These are phyloP conservation scores for Lasioglossum zephyrum DNA, from an alignment of 2,888 invertebrate genomes.

Conservation along the genomic window DNA sequence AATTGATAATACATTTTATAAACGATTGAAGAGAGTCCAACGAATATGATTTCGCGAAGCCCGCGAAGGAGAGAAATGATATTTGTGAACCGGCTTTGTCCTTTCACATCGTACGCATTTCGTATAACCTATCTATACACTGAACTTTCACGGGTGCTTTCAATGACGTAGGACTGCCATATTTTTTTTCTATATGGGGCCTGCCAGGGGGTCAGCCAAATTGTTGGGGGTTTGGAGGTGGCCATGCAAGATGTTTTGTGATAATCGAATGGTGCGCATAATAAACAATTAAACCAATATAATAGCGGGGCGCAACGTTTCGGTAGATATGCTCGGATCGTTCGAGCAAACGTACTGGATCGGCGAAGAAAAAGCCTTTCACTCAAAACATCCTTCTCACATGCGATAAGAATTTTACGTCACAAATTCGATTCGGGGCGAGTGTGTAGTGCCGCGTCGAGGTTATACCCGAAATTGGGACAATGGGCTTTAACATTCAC, in stretches of 20 bases:
- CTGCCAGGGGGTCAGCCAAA: slow-evolving; percentile 80
- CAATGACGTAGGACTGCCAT: slow-evolving; percentile 78
- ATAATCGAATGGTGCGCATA: slow-evolving; percentile 79
- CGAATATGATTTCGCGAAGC: neutral
- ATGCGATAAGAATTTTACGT: slow-evolving; percentile 69
- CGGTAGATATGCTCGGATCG: slow-evolving; percentile 68
- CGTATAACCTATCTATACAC: slow-evolving; percentile 50
- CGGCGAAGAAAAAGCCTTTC: slow-evolving; percentile 61
- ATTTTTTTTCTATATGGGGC: slow-evolving; percentile 77
- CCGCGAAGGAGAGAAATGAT: neutral
- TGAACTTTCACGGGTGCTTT: slow-evolving; percentile 58
- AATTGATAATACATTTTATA: neutral
- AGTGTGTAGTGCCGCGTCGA: slow-evolving; percentile 64
- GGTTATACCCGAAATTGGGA: slow-evolving; percentile 68
- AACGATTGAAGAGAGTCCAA: neutral
- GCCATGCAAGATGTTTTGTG: slow-evolving; percentile 78
- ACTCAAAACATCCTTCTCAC: slow-evolving; percentile 68
- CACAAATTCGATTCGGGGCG: slow-evolving; percentile 60
- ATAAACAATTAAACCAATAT: slow-evolving; percentile 73
- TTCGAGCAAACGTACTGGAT: slow-evolving; percentile 53
- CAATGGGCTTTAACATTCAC: slow-evolving; percentile 40
- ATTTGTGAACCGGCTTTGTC: slow-evolving; percentile 27
- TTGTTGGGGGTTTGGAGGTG: slow-evolving; percentile 78
- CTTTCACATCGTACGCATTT: neutral
- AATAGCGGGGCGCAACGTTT: slow-evolving; percentile 54